Percentiles rank a stretch among this genome's conserved stretches.
Conservation (phyloP, 2,797 vertebrate species). For the Petrocephalus schoutedeni region DNA sequence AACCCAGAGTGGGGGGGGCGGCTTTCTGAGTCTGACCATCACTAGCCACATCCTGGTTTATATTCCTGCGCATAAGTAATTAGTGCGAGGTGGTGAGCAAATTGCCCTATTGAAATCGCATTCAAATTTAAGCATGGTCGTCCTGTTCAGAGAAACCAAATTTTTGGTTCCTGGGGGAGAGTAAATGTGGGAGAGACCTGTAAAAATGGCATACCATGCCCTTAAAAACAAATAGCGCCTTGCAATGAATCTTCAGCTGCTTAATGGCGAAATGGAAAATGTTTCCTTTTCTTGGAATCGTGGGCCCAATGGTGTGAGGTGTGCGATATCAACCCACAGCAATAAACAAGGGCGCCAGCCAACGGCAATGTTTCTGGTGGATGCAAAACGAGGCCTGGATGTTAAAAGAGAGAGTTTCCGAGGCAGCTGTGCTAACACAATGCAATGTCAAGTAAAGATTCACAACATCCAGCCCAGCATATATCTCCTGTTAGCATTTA, state of each 20-base stretch:
- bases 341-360: background rate
- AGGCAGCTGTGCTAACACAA: background rate
- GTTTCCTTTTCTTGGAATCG: background rate
- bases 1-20: background rate
- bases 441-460: background rate
- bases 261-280: background rate
- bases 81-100: background rate
- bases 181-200: background rate
- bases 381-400: background rate
- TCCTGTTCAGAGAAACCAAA: background rate
- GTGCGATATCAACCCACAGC: background rate
- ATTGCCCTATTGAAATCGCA: background rate
- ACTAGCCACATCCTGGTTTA: background rate
- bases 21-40: background rate
- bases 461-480: background rate
- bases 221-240: background rate
- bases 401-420: background rate
- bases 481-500: background rate
- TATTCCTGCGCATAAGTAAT: background rate
- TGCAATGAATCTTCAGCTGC: background rate
- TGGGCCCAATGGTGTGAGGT: background rate
- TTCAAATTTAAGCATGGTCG: background rate
- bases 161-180: background rate
- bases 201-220: background rate
- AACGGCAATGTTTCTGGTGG: background rate